Evolutionary conservation across 2,797 vertebrate species (phyloP).

Genomic region (Pipistrellus pygmaeus): DNA sequence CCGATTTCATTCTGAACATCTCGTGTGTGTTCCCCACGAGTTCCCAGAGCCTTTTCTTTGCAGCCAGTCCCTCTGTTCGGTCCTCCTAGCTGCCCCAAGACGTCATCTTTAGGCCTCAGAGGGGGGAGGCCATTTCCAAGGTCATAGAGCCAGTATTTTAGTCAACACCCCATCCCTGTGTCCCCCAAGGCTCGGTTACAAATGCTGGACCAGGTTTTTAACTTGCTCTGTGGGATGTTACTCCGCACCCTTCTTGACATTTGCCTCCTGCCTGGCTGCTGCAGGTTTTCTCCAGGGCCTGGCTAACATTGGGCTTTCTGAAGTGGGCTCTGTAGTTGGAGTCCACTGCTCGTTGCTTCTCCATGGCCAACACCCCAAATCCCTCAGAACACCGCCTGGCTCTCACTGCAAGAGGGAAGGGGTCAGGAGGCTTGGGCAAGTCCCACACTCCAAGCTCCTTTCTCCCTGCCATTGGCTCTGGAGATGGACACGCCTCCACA

Average conservation of each 20-base stretch:
- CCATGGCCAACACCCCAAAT: neutral
- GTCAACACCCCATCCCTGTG: neutral
- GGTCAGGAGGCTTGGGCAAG: neutral
- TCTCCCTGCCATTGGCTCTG: neutral
- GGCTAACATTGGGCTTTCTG: constrained; percentile 5
- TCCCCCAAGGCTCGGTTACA: neutral
- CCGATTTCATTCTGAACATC: neutral
- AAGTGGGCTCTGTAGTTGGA: constrained; percentile 1
- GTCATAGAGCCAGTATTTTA: neutral
- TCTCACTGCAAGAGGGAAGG: neutral
- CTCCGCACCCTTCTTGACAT: neutral
- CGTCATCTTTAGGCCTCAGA: neutral
- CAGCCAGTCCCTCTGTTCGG: neutral
- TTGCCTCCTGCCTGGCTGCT: neutral
- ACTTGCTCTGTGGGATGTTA: neutral
- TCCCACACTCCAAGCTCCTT: neutral
- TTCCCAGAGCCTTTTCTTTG: neutral
- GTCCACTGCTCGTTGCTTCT: neutral
- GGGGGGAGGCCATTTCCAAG: neutral
- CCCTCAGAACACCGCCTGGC: neutral
- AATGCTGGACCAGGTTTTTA: neutral
- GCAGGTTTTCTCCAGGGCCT: neutral
- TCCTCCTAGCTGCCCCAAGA: neutral
- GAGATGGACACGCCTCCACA: neutral
- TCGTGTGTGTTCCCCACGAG: neutral